Base-by-base conservation (phyloP, 2,797 vertebrate species). In the Neomorphus geoffroyi region DNA sequence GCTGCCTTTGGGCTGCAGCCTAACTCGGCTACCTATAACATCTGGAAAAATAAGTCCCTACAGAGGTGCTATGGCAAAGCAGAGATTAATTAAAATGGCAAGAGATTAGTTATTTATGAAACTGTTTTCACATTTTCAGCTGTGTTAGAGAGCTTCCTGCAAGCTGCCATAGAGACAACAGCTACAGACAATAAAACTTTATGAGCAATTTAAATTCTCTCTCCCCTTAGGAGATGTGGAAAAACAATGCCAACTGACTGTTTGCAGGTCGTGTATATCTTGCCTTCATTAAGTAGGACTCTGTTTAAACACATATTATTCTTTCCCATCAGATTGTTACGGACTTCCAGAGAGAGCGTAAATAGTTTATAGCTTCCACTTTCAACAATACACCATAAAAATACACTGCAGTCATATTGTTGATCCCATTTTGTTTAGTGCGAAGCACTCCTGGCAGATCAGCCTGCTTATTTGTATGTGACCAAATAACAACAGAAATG, bases 101-200 rank as follows among this genome's bases (percentile, higher is more conserved):
- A 28, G 62, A 92, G 71, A 78, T 50, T 8, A 94, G 80, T 94
- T 92, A 88, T 57, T 96, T 95, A 92, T 93, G 93, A 85, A 88
- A 69, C 61, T 90, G 67, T 70, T 96, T 92, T 96, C 86, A 90
- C 69, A 78, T 89, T 87, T 96, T 90, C 48, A 91, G 84, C 74
- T 6, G 2, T 32, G 60, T 74, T 90, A 85, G 67, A 92, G 67
- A 89, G 86, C 80, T 96, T 92, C 82, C 90, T 62, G 83, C 80
- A 92, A 48, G 94, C 96, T 95, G 85, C 80, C 88, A 92, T 65
- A 95, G 95, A 95, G 94, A 93, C 91, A 96, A 95, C 35, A 85
- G 77, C 82, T 91, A 97, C 92, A 92, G 93, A 94, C 89, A 95
- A 91, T 96, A 97, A 96, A 96, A 96, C 67, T 95, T 97, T 93